Conservation (phyloP, 1,140 invertebrate species). For the Cyphomyrmex costatus region DNA sequence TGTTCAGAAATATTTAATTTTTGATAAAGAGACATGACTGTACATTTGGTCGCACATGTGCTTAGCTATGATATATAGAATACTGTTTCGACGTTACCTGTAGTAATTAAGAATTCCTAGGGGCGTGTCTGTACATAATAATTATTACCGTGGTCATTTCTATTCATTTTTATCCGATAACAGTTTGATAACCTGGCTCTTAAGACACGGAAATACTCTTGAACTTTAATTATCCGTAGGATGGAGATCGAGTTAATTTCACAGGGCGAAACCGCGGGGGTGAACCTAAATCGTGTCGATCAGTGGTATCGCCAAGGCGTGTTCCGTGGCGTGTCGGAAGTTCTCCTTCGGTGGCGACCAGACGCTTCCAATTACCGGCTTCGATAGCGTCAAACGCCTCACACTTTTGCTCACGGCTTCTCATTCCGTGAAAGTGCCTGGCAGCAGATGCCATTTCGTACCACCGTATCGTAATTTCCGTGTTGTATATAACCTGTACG, state of each 20-base stretch:
- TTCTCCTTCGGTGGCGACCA: conserved; percentile 20
- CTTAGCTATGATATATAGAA: neutral
- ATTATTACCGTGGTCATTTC: neutral
- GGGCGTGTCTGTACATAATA: neutral
- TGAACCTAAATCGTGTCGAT: conserved; percentile 11
- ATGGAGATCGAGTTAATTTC: conserved; percentile 21
- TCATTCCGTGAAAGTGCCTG: conserved; percentile 24
- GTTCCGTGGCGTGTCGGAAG: conserved; percentile 26
- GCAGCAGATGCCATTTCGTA: conserved; percentile 40
- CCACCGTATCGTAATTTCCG: conserved; percentile 57
- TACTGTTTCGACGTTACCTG: neutral
- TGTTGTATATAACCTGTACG: conserved; percentile 31
- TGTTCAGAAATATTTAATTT: neutral
- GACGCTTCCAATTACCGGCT: conserved; percentile 61
- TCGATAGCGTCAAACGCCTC: conserved; percentile 34
- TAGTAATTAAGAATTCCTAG: neutral
- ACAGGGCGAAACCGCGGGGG: neutral
- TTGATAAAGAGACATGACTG: neutral
- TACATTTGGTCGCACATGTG: neutral
- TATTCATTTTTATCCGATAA: neutral
- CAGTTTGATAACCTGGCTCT: neutral
- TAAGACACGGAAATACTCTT: neutral
- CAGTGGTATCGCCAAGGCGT: conserved; percentile 32
- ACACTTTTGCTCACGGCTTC: conserved; percentile 39
- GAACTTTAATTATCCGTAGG: neutral